Evolutionary conservation across 2,113 vertebrate species (phyloP).

Genomic region (Nanorana parkeri): DNA sequence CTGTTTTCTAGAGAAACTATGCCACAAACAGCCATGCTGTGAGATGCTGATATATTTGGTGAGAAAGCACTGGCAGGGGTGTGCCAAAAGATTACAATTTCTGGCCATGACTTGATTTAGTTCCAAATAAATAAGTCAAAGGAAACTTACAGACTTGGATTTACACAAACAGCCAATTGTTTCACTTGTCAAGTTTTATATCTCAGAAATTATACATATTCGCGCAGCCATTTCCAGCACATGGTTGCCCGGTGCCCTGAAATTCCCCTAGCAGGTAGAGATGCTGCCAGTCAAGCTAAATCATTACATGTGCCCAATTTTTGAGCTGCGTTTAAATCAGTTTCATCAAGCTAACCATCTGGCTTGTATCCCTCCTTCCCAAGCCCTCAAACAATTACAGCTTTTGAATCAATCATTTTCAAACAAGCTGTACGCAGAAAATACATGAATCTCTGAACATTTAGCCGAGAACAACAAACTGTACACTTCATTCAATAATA

Average conservation of each 20-base stretch:
- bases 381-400: slow-evolving; percentile 64
- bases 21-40: neutral
- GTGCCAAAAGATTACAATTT: slow-evolving; percentile 15
- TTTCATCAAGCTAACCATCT: slow-evolving; percentile 65
- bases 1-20: slow-evolving; percentile 30
- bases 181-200: slow-evolving; percentile 40
- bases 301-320: slow-evolving; percentile 44
- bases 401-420: slow-evolving; percentile 59
- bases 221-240: slow-evolving; percentile 16
- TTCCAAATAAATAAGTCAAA: slow-evolving; percentile 6
- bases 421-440: slow-evolving; percentile 54
- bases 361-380: slow-evolving; percentile 66
- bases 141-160: slow-evolving; percentile 26
- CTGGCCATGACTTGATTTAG: neutral
- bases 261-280: slow-evolving; percentile 25
- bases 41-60: neutral
- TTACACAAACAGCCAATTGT: slow-evolving; percentile 34
- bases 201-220: slow-evolving; percentile 33
- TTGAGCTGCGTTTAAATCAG: slow-evolving; percentile 62
- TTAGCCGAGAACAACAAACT: slow-evolving; percentile 45
- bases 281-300: slow-evolving; percentile 46
- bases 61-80: neutral
- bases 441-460: slow-evolving; percentile 42
- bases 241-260: neutral
- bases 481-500: slow-evolving; percentile 33